Conservation (phyloP, 2,888 invertebrate species). For the Imbricaverruca yamaguchii region DNA sequence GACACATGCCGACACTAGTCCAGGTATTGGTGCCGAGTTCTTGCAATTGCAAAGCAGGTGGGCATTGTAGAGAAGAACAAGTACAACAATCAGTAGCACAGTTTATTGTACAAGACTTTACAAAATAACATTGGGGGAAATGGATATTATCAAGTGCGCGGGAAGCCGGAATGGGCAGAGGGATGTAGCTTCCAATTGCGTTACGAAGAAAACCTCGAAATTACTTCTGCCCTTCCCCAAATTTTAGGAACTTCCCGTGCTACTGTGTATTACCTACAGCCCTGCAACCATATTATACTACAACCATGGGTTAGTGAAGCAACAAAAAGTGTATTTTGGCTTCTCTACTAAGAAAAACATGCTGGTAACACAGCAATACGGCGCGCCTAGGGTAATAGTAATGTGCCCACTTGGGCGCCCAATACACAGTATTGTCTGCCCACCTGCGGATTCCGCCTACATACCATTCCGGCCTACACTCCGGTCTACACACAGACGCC, state of each 20-base stretch:
- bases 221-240: no score
- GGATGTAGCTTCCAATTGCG: no score
- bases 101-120: constrained; percentile 20
- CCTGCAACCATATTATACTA: neutral
- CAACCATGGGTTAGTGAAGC: constrained; percentile 23
- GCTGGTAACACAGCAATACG: constrained; percentile 15
- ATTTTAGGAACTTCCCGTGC: no score
- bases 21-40: no score
- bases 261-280: neutral
- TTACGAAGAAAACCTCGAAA: no score
- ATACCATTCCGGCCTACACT: no score
- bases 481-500: no score
- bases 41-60: no score
- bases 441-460: constrained; percentile 17
- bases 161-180: no score
- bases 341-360: neutral
- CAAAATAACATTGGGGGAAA: constrained; percentile 18
- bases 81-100: constrained; percentile 5
- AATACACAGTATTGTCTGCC: constrained; percentile 6
- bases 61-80: no score
- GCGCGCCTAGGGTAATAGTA: neutral
- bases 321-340: neutral
- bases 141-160: neutral
- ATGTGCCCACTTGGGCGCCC: neutral
- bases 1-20: no score